Conservation (phyloP, 2,888 invertebrate genomes). For the Drosophila formosana region DNA sequence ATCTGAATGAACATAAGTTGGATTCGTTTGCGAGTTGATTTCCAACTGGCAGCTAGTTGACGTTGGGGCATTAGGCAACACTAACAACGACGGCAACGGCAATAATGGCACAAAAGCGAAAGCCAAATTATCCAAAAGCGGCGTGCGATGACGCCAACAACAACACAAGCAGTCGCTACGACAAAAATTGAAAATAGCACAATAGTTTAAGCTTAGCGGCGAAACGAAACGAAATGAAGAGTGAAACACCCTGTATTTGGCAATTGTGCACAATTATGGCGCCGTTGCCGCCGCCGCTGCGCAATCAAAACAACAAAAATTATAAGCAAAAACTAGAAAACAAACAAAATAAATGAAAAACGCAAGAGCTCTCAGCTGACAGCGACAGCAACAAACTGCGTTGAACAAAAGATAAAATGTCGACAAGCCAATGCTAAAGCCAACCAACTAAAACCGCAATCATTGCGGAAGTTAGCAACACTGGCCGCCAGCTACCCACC, state of each 20-base stretch:
- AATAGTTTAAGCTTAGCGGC: constrained; percentile 38
- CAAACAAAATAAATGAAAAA: constrained; percentile 36
- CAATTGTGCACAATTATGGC: constrained; percentile 75
- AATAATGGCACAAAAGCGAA: constrained; percentile 75
- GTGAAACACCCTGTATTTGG: constrained; percentile 71
- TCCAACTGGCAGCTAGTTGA: constrained; percentile 40
- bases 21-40: constrained; percentile 71
- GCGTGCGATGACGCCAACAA: constrained; percentile 63
- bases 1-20: constrained; percentile 55
- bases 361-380: constrained; percentile 46
- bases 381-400: constrained; percentile 6
- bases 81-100: constrained; percentile 13
- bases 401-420: constrained; percentile 73
- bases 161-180: constrained; percentile 3
- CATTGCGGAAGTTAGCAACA: constrained; percentile 52
- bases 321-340: neutral
- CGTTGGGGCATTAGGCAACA: constrained; percentile 68
- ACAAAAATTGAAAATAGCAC: constrained; percentile 61
- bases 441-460: constrained; percentile 57
- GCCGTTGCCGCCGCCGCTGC: constrained; percentile 40
- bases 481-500: constrained; percentile 2
- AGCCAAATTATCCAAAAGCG: constrained; percentile 77
- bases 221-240: constrained; percentile 51
- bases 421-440: constrained; percentile 51
- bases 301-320: constrained; percentile 55